Percentiles rank a stretch among this genome's conserved stretches.
phyloP scores from a whole-genome alignment of 2,113 vertebrate genomes.

The Ochotona princeps region DNA sequence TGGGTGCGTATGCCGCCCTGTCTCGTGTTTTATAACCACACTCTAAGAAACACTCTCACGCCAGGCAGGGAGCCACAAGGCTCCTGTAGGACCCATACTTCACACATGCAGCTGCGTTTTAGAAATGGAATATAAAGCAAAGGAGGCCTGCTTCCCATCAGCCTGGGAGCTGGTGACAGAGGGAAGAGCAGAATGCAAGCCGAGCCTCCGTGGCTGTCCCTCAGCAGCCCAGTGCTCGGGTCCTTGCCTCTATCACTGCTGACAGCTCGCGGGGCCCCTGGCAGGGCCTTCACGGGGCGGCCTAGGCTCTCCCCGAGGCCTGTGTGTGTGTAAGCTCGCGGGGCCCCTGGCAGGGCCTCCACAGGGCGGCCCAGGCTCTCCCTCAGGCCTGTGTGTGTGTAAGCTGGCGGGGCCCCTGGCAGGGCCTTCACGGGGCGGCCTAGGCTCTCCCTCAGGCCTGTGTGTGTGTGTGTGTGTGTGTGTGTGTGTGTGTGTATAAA shows the following conservation, averaged over 20 bases:
- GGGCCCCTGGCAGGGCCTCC: background rate
- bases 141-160: background rate
- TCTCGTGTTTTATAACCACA: constrained; percentile 2
- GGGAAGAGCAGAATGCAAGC: background rate
- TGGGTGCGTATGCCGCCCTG: background rate
- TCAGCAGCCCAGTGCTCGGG: background rate
- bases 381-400: too few relatives aligned
- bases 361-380: background rate
- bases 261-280: background rate
- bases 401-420: background rate
- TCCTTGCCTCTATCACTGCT: constrained; percentile 34
- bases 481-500: too few relatives aligned
- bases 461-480: too few relatives aligned
- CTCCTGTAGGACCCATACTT: background rate
- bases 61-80: background rate
- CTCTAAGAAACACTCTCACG: background rate
- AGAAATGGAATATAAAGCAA: background rate
- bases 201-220: background rate
- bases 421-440: background rate
- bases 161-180: background rate
- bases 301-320: background rate
- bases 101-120: background rate
- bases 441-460: background rate
- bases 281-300: background rate
- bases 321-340: too few relatives aligned